Evolutionary conservation across 2,113 vertebrate genomes (phyloP).

Genomic region (Galbula dea): DNA sequence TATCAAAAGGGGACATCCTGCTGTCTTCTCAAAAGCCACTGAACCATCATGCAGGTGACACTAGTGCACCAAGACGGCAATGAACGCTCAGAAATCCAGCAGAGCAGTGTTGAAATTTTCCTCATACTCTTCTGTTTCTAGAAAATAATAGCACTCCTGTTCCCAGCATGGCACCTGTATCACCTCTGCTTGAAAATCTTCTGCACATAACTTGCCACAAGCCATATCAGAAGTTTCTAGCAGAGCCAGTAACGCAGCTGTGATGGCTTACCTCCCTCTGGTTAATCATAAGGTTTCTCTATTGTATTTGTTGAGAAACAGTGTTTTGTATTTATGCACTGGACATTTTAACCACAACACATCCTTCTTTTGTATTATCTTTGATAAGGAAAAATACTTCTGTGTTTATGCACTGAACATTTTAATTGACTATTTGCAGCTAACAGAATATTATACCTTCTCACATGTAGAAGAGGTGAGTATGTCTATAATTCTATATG

Average conservation of each 20-base stretch:
- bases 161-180: background rate
- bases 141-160: background rate
- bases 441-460: conserved; percentile 38
- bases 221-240: background rate
- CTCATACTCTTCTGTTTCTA: background rate
- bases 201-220: background rate
- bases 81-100: background rate
- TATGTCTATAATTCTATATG: conserved; percentile 8
- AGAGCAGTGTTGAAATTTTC: background rate
- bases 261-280: background rate
- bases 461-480: background rate
- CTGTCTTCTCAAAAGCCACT: background rate
- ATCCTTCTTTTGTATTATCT: conserved; percentile 32
- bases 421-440: conserved; percentile 62
- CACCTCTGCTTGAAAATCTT: background rate
- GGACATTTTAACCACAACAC: conserved; percentile 12
- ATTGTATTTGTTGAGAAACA: background rate
- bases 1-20: background rate
- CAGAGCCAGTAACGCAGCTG: background rate
- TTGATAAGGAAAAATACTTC: conserved; percentile 35
- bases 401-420: conserved; percentile 14
- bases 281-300: conserved; percentile 4
- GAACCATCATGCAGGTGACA: background rate
- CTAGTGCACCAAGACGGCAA: background rate
- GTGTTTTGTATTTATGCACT: conserved; percentile 4